A percentile compares a stretch with the other conserved stretches of the same genome.
phyloP scores from a whole-genome alignment of 2,113 vertebrate species.

The Marcusenius ussheri region DNA sequence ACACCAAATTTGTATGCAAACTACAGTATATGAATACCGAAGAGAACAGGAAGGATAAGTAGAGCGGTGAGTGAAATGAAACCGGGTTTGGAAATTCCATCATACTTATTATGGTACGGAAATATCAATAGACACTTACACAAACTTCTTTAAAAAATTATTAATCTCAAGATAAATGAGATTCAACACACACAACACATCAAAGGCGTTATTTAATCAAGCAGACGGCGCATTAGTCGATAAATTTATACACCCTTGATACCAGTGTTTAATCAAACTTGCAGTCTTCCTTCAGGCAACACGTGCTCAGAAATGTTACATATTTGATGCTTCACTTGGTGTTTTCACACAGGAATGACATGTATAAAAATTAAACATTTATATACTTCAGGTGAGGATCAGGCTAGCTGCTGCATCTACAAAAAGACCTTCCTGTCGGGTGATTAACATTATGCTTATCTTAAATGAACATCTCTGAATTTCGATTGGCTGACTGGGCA shows the following conservation, averaged over 20 bases:
- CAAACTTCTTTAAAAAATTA: not conserved
- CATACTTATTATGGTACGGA: not conserved
- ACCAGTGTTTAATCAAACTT: not conserved
- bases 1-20: not conserved
- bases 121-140: not conserved
- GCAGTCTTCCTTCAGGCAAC: conserved; percentile 6
- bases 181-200: not conserved
- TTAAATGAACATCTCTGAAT: not conserved
- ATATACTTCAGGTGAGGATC: not conserved
- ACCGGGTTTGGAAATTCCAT: not conserved
- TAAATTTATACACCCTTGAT: conserved; percentile 4
- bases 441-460: not conserved
- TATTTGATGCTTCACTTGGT: not conserved
- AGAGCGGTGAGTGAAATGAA: not conserved
- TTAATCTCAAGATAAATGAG: not conserved
- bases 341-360: not conserved
- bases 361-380: not conserved
- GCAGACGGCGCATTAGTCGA: not conserved
- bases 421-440: not conserved
- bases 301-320: not conserved
- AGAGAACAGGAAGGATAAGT: not conserved
- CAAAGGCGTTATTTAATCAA: not conserved
- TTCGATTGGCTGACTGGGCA: not conserved
- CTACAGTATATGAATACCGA: not conserved
- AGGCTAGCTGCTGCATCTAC: not conserved